Conservation (phyloP, 1,140 invertebrate species). For the Drosophila trapezifrons region DNA sequence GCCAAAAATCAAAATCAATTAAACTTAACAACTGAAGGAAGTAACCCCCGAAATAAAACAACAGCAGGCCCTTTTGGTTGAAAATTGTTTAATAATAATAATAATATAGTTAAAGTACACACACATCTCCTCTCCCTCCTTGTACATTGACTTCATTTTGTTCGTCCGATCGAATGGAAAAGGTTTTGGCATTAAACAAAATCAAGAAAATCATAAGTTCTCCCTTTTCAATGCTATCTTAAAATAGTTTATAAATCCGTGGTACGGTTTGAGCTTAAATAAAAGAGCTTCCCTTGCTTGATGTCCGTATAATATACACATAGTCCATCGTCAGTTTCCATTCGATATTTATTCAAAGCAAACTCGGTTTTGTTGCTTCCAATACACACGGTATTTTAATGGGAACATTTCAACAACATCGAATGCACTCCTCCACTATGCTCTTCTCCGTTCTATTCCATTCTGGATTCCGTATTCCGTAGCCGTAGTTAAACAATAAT, state of each 20-base stretch:
- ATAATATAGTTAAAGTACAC: slow-evolving; percentile 45
- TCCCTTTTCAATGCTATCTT: slow-evolving; percentile 15
- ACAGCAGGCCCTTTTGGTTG: slow-evolving; percentile 30
- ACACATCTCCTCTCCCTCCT: slow-evolving; percentile 35
- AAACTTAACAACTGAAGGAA: slow-evolving; percentile 16
- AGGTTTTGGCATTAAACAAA: slow-evolving; percentile 19
- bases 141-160: slow-evolving; percentile 53
- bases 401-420: slow-evolving; percentile 4
- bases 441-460: background rate
- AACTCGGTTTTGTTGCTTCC: slow-evolving; percentile 3
- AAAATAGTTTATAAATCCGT: slow-evolving; percentile 14
- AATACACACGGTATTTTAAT: slow-evolving; percentile 22
- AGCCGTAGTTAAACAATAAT: slow-evolving; percentile 9
- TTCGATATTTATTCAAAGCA: slow-evolving; percentile 14
- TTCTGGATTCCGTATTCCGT: background rate
- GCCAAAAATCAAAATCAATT: slow-evolving; percentile 38
- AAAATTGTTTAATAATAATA: slow-evolving; percentile 39
- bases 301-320: background rate
- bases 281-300: slow-evolving; percentile 7
- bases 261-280: slow-evolving; percentile 34
- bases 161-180: slow-evolving; percentile 17
- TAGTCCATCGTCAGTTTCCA: background rate
- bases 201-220: slow-evolving; percentile 20
- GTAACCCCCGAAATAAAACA: slow-evolving; percentile 31
- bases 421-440: background rate